Evolutionary conservation across 1,140 invertebrate genomes (phyloP).

Genomic region (Delia radicum): DNA sequence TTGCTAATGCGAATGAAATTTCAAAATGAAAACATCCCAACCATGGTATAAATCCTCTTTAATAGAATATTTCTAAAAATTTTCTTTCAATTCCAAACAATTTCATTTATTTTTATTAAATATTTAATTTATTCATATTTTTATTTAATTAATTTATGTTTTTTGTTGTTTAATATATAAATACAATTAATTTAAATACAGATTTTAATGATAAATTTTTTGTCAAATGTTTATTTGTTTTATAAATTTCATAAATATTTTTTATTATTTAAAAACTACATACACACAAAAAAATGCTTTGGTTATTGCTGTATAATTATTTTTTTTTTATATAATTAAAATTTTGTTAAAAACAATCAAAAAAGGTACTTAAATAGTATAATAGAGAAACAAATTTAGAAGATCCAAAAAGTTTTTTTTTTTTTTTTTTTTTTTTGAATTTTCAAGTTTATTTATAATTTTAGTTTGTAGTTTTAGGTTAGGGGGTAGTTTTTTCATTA

Average conservation of each 20-base stretch:
- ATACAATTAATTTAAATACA: background rate
- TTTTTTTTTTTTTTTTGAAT: background rate
- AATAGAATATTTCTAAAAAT: too few species aligned
- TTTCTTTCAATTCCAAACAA: background rate
- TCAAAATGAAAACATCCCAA: too few species aligned
- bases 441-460: background rate
- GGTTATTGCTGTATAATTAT: conserved; percentile 32
- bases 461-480: background rate
- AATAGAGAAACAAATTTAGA: background rate
- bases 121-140: background rate
- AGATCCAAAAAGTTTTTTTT: background rate
- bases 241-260: conserved; percentile 14
- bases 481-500: background rate
- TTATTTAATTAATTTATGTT: background rate
- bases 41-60: too few species aligned
- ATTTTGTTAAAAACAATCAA: background rate
- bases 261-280: conserved; percentile 16
- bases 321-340: conserved; percentile 14
- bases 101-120: conserved; percentile 2
- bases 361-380: background rate
- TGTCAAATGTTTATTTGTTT: conserved; percentile 8
- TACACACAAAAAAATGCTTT: conserved; percentile 30
- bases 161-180: background rate
- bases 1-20: too few species aligned
- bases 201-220: background rate